These are phyloP conservation scores for Channa argus DNA, from an alignment of 2,113 vertebrate genomes.

Conservation along the genomic window DNA sequence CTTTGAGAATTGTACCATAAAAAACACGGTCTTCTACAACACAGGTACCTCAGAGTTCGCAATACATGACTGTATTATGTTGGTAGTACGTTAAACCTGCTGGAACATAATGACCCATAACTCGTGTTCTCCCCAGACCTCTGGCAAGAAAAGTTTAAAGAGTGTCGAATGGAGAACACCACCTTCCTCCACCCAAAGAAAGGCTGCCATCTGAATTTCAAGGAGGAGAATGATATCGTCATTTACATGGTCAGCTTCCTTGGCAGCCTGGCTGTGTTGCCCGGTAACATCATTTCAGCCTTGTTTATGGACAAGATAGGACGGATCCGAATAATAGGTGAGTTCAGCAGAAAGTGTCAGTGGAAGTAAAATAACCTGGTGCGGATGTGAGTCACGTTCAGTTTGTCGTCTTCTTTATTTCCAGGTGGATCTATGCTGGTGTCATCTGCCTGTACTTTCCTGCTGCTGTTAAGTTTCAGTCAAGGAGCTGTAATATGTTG, in stretches of 20 bases:
- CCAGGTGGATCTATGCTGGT: slow-evolving; percentile 93
- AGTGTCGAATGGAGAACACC: slow-evolving; percentile 89
- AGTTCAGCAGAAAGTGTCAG: slow-evolving; percentile 55
- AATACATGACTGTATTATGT: neutral
- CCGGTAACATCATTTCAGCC: slow-evolving; percentile 95
- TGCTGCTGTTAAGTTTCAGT: slow-evolving; percentile 94
- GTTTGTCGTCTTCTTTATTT: neutral
- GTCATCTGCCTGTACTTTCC: slow-evolving; percentile 93
- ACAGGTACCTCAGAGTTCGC: slow-evolving; percentile 85
- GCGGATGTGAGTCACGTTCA: neutral
- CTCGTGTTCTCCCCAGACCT: slow-evolving; percentile 84
- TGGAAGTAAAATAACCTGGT: too few relatives aligned
- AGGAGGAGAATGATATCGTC: slow-evolving; percentile 94
- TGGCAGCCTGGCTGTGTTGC: slow-evolving; percentile 93
- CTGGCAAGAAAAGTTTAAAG: slow-evolving; percentile 91
- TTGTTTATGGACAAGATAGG: slow-evolving; percentile 97
- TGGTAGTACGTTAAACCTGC: neutral
- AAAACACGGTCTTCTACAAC: slow-evolving; percentile 91
- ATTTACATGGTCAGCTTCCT: slow-evolving; percentile 98
- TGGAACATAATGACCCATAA: neutral
- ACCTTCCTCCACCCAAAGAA: slow-evolving; percentile 89
- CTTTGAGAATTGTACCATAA: slow-evolving; percentile 96
- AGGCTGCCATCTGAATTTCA: slow-evolving; percentile 94
- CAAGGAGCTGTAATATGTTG: slow-evolving; percentile 94
- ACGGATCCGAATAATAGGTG: slow-evolving; percentile 95